Evolutionary conservation across 2,113 vertebrate species (phyloP).

Genomic region (Sardina pilchardus): DNA sequence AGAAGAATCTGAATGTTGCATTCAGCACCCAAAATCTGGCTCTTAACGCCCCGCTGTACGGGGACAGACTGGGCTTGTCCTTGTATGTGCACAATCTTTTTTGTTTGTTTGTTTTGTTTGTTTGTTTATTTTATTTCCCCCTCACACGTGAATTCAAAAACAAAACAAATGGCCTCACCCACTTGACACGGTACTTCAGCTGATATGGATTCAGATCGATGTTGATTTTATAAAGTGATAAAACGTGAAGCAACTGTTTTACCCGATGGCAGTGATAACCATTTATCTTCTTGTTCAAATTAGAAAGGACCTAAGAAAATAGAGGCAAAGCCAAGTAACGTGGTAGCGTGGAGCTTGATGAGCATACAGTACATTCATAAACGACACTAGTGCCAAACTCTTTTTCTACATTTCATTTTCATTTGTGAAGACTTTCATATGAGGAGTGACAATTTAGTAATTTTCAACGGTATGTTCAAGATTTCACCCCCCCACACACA

Average conservation of each 20-base stretch:
- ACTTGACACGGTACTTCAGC: background rate
- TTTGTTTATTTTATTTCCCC: slow-evolving; percentile 12
- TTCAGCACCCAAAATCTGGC: background rate
- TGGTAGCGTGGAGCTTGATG: background rate
- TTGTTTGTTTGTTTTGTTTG: slow-evolving; percentile 16
- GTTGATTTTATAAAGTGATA: background rate
- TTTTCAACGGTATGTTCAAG: slow-evolving; percentile 14
- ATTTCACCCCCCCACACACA: background rate
- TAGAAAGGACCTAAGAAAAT: background rate
- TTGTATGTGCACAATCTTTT: background rate
- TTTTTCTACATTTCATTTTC: slow-evolving; percentile 8
- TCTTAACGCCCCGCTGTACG: background rate
- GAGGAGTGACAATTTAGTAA: background rate
- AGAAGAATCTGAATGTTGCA: background rate
- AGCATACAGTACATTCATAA: slow-evolving; percentile 30
- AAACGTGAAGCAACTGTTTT: background rate
- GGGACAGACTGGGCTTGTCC: background rate
- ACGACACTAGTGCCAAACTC: slow-evolving; percentile 68
- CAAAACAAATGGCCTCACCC: background rate
- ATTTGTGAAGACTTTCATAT: background rate
- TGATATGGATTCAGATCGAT: background rate
- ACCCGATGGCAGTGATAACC: background rate
- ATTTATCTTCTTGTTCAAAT: background rate
- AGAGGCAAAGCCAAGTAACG: background rate
- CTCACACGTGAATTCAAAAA: background rate